Percentiles rank a stretch among this genome's conserved stretches.
Conservation (phyloP, 2,113 vertebrate genomes). For the Lontra canadensis region DNA sequence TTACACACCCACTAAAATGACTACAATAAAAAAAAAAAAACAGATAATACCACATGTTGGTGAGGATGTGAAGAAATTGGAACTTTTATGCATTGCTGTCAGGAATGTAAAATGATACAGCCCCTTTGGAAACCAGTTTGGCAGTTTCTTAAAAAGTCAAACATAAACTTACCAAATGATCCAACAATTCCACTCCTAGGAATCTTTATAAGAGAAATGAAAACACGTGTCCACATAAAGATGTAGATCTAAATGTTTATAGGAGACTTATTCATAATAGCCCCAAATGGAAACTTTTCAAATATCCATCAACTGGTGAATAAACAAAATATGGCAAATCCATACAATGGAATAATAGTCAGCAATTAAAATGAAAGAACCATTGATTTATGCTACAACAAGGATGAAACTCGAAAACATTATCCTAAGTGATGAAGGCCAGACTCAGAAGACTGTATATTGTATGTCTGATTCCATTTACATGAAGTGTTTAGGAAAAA, state of each 20-base stretch:
- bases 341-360: neutral
- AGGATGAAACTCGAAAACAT: neutral
- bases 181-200: neutral
- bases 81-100: neutral
- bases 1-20: neutral
- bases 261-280: neutral
- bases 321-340: neutral
- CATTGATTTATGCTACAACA: neutral
- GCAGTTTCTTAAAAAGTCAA: conserved; percentile 27
- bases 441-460: neutral
- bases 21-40: neutral
- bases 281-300: neutral
- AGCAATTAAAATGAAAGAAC: neutral
- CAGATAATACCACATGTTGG: neutral
- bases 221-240: neutral
- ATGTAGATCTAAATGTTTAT: neutral
- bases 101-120: neutral
- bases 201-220: conserved; percentile 24
- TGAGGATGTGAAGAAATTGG: neutral
- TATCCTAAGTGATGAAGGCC: neutral
- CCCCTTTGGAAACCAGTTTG: conserved; percentile 5
- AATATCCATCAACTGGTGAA: neutral
- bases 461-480: neutral
- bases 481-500: neutral
- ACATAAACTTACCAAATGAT: neutral